phyloP scores from a whole-genome alignment of 2,888 invertebrate species.

The Cancer borealis region DNA sequence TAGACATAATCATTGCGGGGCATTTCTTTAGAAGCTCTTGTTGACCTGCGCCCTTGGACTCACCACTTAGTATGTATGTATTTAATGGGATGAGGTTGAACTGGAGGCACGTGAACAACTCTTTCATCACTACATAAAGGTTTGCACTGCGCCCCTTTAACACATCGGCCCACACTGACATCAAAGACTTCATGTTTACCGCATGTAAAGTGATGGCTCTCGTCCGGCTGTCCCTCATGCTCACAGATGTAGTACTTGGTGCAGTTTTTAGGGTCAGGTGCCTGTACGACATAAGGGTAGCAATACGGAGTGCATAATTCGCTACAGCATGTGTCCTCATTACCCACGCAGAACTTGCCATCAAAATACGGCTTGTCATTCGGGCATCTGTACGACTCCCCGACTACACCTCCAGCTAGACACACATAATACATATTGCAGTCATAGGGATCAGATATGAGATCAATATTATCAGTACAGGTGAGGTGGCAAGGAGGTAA shows the following conservation, averaged over 20 bases:
- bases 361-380: conserved; percentile 33
- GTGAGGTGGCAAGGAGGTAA: conserved; percentile 9
- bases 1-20: too few relatives aligned
- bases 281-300: not conserved
- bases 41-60: too few relatives aligned
- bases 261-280: conserved; percentile 33
- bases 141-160: not conserved
- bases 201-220: not conserved
- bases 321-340: not conserved
- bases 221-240: not conserved
- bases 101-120: not conserved
- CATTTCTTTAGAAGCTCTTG: too few relatives aligned
- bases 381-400: conserved; percentile 13
- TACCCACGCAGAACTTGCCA: not conserved
- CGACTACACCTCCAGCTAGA: not conserved
- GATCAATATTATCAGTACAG: not conserved
- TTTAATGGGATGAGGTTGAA: not conserved
- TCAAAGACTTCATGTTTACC: not conserved
- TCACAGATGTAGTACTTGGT: not conserved
- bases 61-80: too few relatives aligned
- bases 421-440: conserved; percentile 3
- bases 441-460: conserved; percentile 49
- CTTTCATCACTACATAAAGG: not conserved
- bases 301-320: conserved; percentile 35
- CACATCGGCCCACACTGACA: not conserved